These are phyloP conservation scores for Hirudinaria manillensis DNA, from an alignment of 2,888 invertebrate genomes.

Conservation along the genomic window DNA sequence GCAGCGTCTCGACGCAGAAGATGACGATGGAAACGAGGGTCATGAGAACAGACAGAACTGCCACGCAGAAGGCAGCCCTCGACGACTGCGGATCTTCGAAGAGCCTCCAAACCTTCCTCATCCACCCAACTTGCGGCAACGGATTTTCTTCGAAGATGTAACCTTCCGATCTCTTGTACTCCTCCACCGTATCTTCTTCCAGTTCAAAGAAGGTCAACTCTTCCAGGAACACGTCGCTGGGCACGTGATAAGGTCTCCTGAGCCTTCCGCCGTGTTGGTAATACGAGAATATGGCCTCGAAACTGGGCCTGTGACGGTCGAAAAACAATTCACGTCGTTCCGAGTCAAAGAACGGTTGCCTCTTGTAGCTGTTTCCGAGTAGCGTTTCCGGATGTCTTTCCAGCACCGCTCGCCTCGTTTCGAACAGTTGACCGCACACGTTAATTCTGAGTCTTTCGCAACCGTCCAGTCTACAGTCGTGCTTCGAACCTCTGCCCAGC, in stretches of 20 bases:
- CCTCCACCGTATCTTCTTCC: constrained; percentile 50
- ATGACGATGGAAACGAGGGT: constrained; percentile 52
- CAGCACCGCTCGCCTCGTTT: constrained; percentile 49
- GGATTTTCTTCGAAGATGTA: constrained; percentile 47
- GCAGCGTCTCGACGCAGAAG: constrained; percentile 53
- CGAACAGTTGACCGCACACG: constrained; percentile 53
- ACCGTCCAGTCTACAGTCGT: constrained; percentile 37
- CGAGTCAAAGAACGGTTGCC: constrained; percentile 49
- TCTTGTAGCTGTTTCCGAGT: constrained; percentile 50
- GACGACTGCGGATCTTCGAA: constrained; percentile 54
- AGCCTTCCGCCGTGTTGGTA: constrained; percentile 52
- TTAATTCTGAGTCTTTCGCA: constrained; percentile 50
- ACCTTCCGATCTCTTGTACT: constrained; percentile 48
- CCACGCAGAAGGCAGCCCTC: constrained; percentile 49
- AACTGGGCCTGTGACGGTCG: constrained; percentile 52
- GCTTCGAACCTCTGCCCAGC: background rate
- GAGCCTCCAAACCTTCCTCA: constrained; percentile 51
- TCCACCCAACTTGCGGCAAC: constrained; percentile 47
- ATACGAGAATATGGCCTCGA: constrained; percentile 53
- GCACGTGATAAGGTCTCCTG: constrained; percentile 50
- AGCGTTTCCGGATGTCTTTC: constrained; percentile 52
- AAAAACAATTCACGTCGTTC: constrained; percentile 51
- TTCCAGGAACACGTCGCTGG: constrained; percentile 51
- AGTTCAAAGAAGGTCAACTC: constrained; percentile 53
- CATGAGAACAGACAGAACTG: constrained; percentile 50